phyloP scores from a whole-genome alignment of 1,140 invertebrate genomes.

The Drosophila setifemur region DNA sequence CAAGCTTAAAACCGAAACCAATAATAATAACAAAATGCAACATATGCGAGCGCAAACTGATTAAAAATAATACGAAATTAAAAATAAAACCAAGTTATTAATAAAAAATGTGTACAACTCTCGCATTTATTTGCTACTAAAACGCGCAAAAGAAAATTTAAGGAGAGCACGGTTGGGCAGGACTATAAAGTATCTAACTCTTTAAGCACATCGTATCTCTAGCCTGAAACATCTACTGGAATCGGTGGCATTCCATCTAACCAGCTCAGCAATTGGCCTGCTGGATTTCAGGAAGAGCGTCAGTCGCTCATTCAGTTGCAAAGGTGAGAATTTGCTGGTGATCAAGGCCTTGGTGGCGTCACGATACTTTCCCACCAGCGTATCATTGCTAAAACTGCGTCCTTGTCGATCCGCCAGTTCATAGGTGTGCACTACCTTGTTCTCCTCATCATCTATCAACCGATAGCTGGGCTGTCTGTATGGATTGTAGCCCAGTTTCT shows the following conservation, averaged over 20 bases:
- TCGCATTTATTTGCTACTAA: conserved; percentile 72
- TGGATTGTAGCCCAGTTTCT: conserved; percentile 80
- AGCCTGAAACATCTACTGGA: conserved; percentile 67
- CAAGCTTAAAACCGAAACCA: conserved; percentile 46
- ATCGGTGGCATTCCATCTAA: conserved; percentile 72
- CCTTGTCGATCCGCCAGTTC: conserved; percentile 57
- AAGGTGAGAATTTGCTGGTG: conserved; percentile 75
- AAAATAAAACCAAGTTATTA: conserved; percentile 48
- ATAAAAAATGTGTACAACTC: conserved; percentile 26
- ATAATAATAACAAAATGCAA: conserved; percentile 20
- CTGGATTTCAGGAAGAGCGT: conserved; percentile 79
- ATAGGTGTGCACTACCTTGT: conserved; percentile 57
- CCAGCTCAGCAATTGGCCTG: conserved; percentile 72
- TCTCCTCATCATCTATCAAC: conserved; percentile 67
- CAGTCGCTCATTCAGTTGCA: conserved; percentile 67
- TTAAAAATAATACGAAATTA: conserved; percentile 42
- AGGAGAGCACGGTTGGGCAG: too few species aligned
- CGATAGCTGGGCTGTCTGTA: conserved; percentile 68
- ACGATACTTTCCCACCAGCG: conserved; percentile 60
- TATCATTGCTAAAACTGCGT: conserved; percentile 59
- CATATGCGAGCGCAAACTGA: conserved; percentile 44
- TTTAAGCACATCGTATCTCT: conserved; percentile 69
- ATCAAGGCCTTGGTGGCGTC: conserved; percentile 70
- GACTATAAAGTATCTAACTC: not conserved
- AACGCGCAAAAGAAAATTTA: conserved; percentile 58